phyloP scores from a whole-genome alignment of 2,888 invertebrate genomes.

The Dryocosmus kuriphilus region DNA sequence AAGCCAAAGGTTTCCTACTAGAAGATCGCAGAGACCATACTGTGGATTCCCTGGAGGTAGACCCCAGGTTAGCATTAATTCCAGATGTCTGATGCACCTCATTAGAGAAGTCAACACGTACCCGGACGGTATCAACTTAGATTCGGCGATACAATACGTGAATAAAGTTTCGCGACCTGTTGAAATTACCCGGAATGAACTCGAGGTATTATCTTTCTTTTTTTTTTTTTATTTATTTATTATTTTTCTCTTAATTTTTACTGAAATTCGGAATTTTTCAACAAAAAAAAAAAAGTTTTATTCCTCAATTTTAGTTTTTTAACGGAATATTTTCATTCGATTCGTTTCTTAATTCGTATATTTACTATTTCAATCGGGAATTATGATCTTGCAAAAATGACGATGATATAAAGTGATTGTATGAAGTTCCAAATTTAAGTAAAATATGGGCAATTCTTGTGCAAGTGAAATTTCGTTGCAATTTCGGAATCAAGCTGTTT shows the following conservation, averaged over 20 bases:
- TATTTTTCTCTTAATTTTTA: neutral
- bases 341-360: neutral
- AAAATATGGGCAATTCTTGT: neutral
- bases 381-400: neutral
- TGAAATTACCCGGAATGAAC: constrained; percentile 37
- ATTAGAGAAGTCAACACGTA: constrained; percentile 47
- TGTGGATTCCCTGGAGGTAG: constrained; percentile 29
- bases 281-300: neutral
- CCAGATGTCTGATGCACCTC: constrained; percentile 43
- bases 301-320: neutral
- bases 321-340: neutral
- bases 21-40: neutral
- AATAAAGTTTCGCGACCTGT: constrained; percentile 4
- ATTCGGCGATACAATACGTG: constrained; percentile 32
- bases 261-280: neutral
- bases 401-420: neutral
- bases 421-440: neutral
- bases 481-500: no score
- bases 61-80: constrained; percentile 26
- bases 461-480: neutral
- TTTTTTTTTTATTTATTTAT: neutral
- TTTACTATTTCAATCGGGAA: neutral
- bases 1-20: neutral
- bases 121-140: constrained; percentile 55
- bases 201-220: neutral